Conservation (phyloP, 2,888 invertebrate genomes). For the Drosophila koepferae region DNA sequence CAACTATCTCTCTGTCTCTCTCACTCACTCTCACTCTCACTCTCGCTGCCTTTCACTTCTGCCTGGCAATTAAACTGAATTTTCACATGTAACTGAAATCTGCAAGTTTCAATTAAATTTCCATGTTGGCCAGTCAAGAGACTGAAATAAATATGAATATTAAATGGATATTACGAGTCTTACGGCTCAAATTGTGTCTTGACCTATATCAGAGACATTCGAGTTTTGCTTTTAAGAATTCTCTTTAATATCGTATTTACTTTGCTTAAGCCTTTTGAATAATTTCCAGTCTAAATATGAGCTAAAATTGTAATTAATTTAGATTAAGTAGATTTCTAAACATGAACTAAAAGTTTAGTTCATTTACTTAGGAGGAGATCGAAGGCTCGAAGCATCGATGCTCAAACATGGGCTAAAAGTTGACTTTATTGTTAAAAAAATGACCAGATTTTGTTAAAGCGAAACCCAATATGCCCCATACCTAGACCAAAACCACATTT, state of each 20-base stretch:
- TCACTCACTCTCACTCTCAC: neutral
- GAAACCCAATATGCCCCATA: neutral
- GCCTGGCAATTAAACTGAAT: slow-evolving; percentile 53
- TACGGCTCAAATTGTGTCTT: neutral
- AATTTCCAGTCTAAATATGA: neutral
- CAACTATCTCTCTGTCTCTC: neutral
- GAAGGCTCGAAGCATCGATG: too few species aligned
- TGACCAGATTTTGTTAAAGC: too few species aligned
- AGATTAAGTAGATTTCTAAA: neutral
- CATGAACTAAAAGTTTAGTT: too few species aligned
- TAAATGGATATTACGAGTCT: neutral
- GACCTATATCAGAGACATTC: neutral
- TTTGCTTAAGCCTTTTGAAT: neutral
- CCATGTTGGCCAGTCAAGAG: neutral
- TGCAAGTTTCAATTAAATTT: neutral
- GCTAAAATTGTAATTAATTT: neutral
- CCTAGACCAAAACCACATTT: neutral
- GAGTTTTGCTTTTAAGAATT: neutral
- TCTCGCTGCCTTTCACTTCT: neutral
- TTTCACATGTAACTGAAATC: slow-evolving; percentile 11
- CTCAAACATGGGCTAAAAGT: too few species aligned
- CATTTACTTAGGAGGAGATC: too few species aligned
- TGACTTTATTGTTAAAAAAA: too few species aligned
- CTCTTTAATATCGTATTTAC: neutral
- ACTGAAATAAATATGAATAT: neutral